These are phyloP conservation scores for Sussaba pulchella DNA, from an alignment of 2,888 invertebrate genomes.

Conservation along the genomic window DNA sequence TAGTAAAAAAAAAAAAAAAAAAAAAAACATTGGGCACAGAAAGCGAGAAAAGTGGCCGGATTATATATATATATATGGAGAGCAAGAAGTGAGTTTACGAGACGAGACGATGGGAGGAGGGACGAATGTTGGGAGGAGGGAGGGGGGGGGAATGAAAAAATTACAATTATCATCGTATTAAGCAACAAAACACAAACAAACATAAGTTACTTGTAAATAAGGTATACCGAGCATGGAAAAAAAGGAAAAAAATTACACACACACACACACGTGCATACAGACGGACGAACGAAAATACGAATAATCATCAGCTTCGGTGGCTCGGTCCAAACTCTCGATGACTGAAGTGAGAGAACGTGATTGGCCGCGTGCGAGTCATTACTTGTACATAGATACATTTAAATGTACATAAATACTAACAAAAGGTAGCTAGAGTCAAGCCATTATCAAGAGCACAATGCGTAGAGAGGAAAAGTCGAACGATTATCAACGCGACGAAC, in stretches of 20 bases:
- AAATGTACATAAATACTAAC: constrained; percentile 81
- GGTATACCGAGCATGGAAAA: constrained; percentile 76
- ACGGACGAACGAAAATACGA: constrained; percentile 30
- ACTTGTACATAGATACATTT: constrained; percentile 84
- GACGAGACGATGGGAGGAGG: constrained; percentile 35
- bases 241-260: constrained; percentile 32
- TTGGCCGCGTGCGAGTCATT: constrained; percentile 83
- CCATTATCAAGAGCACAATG: constrained; percentile 70
- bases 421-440: constrained; percentile 72
- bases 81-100: constrained; percentile 34
- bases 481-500: constrained; percentile 24
- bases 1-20: constrained; percentile 62
- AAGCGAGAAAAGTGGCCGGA: constrained; percentile 48
- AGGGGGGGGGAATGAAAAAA: constrained; percentile 63
- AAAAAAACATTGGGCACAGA: constrained; percentile 56
- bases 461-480: constrained; percentile 52
- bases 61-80: constrained; percentile 43
- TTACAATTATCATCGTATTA: constrained; percentile 78
- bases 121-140: too few relatives aligned
- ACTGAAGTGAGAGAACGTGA: constrained; percentile 79
- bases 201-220: constrained; percentile 82
- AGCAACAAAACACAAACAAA: constrained; percentile 72
- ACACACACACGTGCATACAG: neutral
- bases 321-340: constrained; percentile 78
- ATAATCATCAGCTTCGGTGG: constrained; percentile 76